Percentiles rank a stretch among this genome's conserved stretches.
phyloP scores from a whole-genome alignment of 1,140 invertebrate species.

The Hetaerina americana region DNA sequence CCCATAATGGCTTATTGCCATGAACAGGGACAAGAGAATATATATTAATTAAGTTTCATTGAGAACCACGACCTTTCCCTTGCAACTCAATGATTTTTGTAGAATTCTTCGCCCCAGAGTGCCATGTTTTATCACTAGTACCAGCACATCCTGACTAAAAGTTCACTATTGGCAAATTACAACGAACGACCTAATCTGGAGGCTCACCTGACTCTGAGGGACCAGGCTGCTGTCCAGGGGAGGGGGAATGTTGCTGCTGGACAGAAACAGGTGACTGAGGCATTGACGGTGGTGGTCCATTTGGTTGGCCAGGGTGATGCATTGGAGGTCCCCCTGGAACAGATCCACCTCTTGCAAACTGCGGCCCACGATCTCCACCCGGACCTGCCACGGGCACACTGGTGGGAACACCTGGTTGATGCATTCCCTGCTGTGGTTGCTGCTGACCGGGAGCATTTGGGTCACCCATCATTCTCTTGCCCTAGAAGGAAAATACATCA shows the following conservation, averaged over 20 bases:
- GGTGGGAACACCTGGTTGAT: background rate
- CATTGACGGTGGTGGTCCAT: slow-evolving; percentile 5
- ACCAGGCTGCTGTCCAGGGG: slow-evolving; percentile 13
- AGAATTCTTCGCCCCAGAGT: no score
- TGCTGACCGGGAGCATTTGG: background rate
- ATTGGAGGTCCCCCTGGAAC: slow-evolving; percentile 3
- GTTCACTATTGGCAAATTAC: background rate
- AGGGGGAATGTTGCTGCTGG: slow-evolving; percentile 17
- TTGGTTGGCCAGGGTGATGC: slow-evolving; percentile 2
- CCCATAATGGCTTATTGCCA: no score
- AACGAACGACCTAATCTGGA: no score
- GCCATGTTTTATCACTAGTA: no score
- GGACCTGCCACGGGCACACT: background rate
- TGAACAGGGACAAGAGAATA: no score
- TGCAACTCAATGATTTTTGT: no score
- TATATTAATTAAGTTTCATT: no score
- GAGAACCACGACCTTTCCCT: no score
- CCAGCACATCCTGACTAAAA: no score
- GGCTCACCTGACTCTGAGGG: slow-evolving; percentile 12
- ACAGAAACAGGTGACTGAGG: slow-evolving; percentile 11
- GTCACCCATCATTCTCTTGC: background rate
- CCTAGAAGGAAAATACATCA: background rate
- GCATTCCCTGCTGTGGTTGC: background rate
- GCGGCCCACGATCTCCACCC: background rate
- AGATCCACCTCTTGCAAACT: background rate